Conservation (phyloP, 2,888 invertebrate species). For the Hirtodrosophila cameraria region DNA sequence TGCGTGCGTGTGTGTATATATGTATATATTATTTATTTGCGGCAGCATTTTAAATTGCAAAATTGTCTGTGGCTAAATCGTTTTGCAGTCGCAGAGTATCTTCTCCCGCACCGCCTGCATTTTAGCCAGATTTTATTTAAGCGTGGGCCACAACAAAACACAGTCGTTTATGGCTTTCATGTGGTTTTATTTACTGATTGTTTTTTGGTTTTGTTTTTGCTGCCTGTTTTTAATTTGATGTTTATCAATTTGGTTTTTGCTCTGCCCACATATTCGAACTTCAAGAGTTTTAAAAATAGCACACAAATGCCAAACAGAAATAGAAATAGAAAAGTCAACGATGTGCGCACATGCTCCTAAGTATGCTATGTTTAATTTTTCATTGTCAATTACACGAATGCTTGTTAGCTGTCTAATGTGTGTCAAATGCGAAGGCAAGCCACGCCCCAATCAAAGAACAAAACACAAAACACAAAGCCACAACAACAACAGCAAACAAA, state of each 20-base stretch:
- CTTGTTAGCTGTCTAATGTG: slow-evolving; percentile 68
- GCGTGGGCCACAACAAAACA: slow-evolving; percentile 46
- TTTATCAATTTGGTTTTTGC: slow-evolving; percentile 57
- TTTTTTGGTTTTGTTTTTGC: slow-evolving; percentile 32
- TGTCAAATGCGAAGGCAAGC: slow-evolving; percentile 28
- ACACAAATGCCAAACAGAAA: background rate
- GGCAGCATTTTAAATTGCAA: slow-evolving; percentile 73
- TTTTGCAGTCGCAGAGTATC: slow-evolving; percentile 38
- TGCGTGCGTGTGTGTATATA: slow-evolving; percentile 1
- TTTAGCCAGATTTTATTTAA: slow-evolving; percentile 44
- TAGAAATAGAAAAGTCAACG: background rate
- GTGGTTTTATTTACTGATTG: slow-evolving; percentile 65
- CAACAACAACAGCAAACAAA: slow-evolving; percentile 11
- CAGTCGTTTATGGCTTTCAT: slow-evolving; percentile 72
- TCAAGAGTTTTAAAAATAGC: background rate
- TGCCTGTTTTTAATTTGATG: slow-evolving; percentile 72
- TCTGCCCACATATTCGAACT: background rate
- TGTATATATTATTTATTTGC: slow-evolving; percentile 68
- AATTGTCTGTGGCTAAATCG: slow-evolving; percentile 78
- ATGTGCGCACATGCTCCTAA: slow-evolving; percentile 34
- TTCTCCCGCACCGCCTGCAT: slow-evolving; percentile 21
- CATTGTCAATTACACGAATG: slow-evolving; percentile 59
- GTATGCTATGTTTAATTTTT: slow-evolving; percentile 45
- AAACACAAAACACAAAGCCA: slow-evolving; percentile 15
- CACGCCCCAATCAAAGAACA: slow-evolving; percentile 21